Percentiles rank a stretch among this genome's conserved stretches.
These are phyloP conservation scores for Zoroaster sp. DNA, from an alignment of 53 echinoderm and acorn worm genomes.

Conservation along the genomic window DNA sequence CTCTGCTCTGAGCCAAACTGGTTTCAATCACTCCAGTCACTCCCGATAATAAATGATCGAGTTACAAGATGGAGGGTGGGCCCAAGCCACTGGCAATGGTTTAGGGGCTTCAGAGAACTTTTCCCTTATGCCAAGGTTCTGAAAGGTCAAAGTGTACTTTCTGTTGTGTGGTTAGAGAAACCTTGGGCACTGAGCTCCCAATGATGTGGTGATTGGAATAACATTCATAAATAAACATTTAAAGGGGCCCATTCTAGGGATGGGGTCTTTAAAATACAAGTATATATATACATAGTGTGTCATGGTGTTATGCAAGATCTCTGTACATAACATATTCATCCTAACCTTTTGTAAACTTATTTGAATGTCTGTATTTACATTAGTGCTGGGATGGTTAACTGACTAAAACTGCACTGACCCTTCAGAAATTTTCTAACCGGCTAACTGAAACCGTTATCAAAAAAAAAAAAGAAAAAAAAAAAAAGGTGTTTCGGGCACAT, in stretches of 20 bases:
- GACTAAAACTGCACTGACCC: no score
- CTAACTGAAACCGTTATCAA: no score
- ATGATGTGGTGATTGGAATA: not conserved
- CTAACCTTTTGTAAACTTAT: no score
- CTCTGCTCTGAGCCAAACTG: not conserved
- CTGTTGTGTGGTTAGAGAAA: not conserved
- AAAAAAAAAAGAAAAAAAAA: no score
- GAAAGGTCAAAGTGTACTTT: not conserved
- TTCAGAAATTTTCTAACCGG: no score
- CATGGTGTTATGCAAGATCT: no score
- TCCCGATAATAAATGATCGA: not conserved
- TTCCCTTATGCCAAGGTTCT: not conserved
- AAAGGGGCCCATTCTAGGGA: not conserved
- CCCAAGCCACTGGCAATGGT: not conserved
- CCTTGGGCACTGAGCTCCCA: not conserved
- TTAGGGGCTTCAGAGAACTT: not conserved
- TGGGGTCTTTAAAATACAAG: not conserved
- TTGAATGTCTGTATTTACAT: no score
- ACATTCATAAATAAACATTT: not conserved
- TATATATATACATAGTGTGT: no score
- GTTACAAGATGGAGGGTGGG: not conserved
- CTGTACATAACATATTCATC: no score
- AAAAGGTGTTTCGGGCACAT: no score
- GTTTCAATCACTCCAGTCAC: no score
- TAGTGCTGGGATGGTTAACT: no score